Evolutionary conservation across 2,797 vertebrate genomes (phyloP), one percentile per base, ranked within the genome.

Genomic region (Avahi laniger): DNA sequence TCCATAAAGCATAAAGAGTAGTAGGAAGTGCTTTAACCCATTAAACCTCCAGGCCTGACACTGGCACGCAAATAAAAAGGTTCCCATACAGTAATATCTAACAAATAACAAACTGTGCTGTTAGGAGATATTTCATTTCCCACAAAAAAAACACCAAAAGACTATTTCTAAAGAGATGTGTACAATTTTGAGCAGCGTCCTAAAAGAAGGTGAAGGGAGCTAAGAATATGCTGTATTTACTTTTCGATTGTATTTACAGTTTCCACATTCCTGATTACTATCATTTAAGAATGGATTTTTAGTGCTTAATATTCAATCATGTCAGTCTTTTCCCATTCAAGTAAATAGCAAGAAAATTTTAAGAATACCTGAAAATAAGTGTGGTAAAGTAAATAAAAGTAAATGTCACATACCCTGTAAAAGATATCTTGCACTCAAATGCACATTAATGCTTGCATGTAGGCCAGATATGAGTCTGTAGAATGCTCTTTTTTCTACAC

Each of bases 401-500:
- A 18, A 94, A 89, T 2, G 73, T 8, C 67, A 92, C 97, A 98
- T 97, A 99, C 99, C 99, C 94, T 99, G 98, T 94, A 99, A 95
- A 9, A 99, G 99, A 97, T 99, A 99, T 84, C 99, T 98, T 97
- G 99, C 99, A 1, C 99, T 99, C 97, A 99, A 97, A 96, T 99
- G 99, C 52, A 99, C 98, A 97, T 99, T 99, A 97, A 99, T 99
- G 98, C 99, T 99, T 73, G 99, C 97, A 0, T 99, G 99, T 26
- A 99, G 99, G 14, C 99, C 99, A 1, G 99, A 99, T 95, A 99
- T 98, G 33, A 99, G 99, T 18, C 99, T 98, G 97, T 99, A 99
- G 98, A 99, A 99, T 43, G 99, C 99, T 97, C 99, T 98, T 97
- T 99, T 99, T 98, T 99, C 99, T 94, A 99, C 98, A 93, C 99